Conservation (phyloP, 2,797 vertebrate species). For the Rhyacichthys aspro region DNA sequence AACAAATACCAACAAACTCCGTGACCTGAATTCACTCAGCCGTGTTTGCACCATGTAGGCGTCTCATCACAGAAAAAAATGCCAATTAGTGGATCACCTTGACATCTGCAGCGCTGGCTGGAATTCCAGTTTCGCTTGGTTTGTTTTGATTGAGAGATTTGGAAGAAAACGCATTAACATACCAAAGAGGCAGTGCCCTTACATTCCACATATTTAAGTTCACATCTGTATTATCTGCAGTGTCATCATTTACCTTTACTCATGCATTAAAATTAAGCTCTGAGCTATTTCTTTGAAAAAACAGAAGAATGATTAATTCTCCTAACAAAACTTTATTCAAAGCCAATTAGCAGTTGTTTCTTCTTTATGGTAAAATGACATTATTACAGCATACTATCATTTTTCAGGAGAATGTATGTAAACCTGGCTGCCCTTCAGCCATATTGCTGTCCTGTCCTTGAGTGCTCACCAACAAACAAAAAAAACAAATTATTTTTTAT, state of each 20-base stretch:
- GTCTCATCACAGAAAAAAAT: conserved; percentile 22
- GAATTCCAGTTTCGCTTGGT: conserved; percentile 20
- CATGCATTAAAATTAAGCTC: neutral
- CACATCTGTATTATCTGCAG: conserved; percentile 2
- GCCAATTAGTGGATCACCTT: conserved; percentile 13
- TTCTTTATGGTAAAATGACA: neutral
- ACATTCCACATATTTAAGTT: neutral
- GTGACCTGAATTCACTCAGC: conserved; percentile 49
- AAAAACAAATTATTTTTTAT: too few relatives aligned
- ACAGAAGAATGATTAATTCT: neutral
- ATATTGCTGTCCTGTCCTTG: too few relatives aligned
- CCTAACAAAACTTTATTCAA: neutral
- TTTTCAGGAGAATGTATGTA: too few relatives aligned
- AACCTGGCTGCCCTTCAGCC: too few relatives aligned
- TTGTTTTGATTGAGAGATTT: conserved; percentile 40
- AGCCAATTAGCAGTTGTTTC: neutral
- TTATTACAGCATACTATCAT: too few relatives aligned
- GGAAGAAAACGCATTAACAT: conserved; percentile 31
- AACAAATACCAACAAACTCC: conserved; percentile 42
- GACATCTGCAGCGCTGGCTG: conserved; percentile 27
- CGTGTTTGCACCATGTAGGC: conserved; percentile 22
- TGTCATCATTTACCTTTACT: neutral
- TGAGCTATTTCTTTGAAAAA: neutral
- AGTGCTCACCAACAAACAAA: too few relatives aligned
- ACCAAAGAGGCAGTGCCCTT: conserved; percentile 7